A percentile compares a stretch with the other conserved stretches of the same genome.
phyloP scores from a whole-genome alignment of 1,140 invertebrate genomes.

The Temnothorax curvispinosus region DNA sequence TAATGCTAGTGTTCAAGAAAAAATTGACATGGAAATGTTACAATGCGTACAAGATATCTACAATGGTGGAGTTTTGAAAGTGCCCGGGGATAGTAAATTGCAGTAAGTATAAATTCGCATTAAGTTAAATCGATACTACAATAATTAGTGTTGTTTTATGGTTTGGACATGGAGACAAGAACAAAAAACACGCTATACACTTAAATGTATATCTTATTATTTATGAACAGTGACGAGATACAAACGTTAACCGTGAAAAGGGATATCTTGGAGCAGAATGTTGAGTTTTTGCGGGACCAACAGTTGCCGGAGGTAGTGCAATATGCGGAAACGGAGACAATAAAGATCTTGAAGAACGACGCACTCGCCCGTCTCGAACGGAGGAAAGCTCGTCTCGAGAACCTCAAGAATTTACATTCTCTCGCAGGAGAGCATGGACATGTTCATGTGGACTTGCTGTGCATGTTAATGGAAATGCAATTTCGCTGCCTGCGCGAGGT shows the following conservation, averaged over 20 bases:
- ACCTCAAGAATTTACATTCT: conserved; percentile 76
- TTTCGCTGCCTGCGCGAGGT: conserved; percentile 75
- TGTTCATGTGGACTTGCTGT: conserved; percentile 79
- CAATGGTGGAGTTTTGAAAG: conserved; percentile 75
- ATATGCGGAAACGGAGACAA: conserved; percentile 74
- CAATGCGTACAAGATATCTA: conserved; percentile 74
- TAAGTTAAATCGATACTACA: conserved; percentile 55
- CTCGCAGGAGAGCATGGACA: conserved; percentile 79
- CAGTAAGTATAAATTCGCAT: conserved; percentile 62
- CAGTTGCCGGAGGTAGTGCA: conserved; percentile 75
- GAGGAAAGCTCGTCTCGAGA: conserved; percentile 72
- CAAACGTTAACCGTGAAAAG: conserved; percentile 73
- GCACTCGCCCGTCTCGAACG: conserved; percentile 70
- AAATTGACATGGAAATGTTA: conserved; percentile 66
- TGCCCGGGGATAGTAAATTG: conserved; percentile 69
- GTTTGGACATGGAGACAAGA: not conserved
- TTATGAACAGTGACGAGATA: conserved; percentile 76
- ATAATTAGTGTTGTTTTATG: not conserved
- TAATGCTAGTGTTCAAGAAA: conserved; percentile 69
- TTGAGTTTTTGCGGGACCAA: conserved; percentile 72
- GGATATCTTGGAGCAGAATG: conserved; percentile 80
- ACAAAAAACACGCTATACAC: not conserved
- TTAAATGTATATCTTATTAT: conserved; percentile 14
- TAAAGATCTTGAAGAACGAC: conserved; percentile 75
- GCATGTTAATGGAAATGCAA: conserved; percentile 81